Conservation (phyloP, 1,140 invertebrate genomes). For the Cherax quadricarinatus region DNA sequence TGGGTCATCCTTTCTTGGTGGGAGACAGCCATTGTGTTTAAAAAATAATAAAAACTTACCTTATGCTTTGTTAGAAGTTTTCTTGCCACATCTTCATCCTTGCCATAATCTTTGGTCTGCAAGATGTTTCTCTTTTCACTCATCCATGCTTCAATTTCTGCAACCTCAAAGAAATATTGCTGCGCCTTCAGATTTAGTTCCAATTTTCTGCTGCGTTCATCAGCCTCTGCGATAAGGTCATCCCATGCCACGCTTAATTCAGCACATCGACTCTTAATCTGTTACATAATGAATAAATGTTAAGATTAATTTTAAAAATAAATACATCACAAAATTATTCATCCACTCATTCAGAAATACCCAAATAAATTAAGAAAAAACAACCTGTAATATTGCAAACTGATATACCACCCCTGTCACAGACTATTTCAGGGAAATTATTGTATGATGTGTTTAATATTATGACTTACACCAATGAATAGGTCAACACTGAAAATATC, state of each 20-base stretch:
- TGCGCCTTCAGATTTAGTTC: constrained; percentile 92
- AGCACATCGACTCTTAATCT: constrained; percentile 78
- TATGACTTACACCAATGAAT: too few relatives aligned
- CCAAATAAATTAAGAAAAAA: background rate
- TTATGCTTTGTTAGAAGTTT: constrained; percentile 95
- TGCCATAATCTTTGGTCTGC: constrained; percentile 88
- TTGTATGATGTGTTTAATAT: too few relatives aligned
- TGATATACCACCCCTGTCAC: too few relatives aligned
- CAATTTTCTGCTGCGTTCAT: constrained; percentile 85
- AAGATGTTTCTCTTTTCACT: constrained; percentile 90
- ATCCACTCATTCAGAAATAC: background rate
- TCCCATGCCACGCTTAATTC: constrained; percentile 83
- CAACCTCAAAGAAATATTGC: constrained; percentile 89
- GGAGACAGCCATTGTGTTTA: too few relatives aligned
- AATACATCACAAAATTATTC: too few relatives aligned
- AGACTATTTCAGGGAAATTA: too few relatives aligned
- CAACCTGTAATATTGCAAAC: too few relatives aligned
- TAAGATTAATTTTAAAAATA: too few relatives aligned
- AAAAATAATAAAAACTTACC: constrained; percentile 77
- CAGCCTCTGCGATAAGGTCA: constrained; percentile 83
- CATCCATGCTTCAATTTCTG: constrained; percentile 95
- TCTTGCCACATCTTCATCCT: constrained; percentile 91
- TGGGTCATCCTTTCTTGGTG: too few relatives aligned
- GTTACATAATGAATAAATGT: constrained; percentile 32
- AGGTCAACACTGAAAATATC: too few relatives aligned